Base-by-base conservation (phyloP, 2,113 vertebrate species). In the Nettapus auritus region DNA sequence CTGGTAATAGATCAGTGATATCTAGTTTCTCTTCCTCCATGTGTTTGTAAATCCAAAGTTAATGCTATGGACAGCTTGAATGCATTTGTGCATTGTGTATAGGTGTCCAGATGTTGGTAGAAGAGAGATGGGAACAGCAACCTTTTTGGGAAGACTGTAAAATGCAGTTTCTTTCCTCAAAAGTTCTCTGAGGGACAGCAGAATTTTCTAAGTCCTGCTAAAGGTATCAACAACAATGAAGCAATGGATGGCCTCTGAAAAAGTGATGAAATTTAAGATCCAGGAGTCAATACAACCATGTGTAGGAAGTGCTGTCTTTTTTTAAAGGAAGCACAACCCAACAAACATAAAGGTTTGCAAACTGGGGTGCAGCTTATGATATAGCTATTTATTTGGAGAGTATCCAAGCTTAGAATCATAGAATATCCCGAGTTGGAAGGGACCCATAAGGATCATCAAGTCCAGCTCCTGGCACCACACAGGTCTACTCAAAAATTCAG, bases 1-100 rank as follows among this genome's bases (percentile, higher is more conserved):
- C 12, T 64, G 28, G 46, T 22, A 22, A 5, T 42, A 57, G 4
- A 9, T 13, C 6, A 1, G 0, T 1, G 4, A 17, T 25, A 71
- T 2, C 3, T 18, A 36, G 8, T 36, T 85, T 14, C 11, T 71
- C 17, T 71, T 63, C 11, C 12, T 78, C 34, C 12, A 15, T 53
- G 17, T 42, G 2, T 0, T 18, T 36, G 22, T 75, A 40, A 79
- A 70, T 63, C 70, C 3, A 1, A 46, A 83, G 19, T 20, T 59
- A 53, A 66, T 14, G 7, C 6, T 52, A 34, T 0, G 1, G 6
- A 13, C 4, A n/a, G 6, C 10, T 42, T 52, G 26, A 79, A 71
- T 48, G 14, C 3, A 70, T 86, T 33, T 59, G 22, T 68, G 12
- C 73, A 64, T 31, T 8, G 17, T 4, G 7, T 81, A 33, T 23